Evolutionary conservation across 2,113 vertebrate species (phyloP).

Genomic region (Elachura formosa): DNA sequence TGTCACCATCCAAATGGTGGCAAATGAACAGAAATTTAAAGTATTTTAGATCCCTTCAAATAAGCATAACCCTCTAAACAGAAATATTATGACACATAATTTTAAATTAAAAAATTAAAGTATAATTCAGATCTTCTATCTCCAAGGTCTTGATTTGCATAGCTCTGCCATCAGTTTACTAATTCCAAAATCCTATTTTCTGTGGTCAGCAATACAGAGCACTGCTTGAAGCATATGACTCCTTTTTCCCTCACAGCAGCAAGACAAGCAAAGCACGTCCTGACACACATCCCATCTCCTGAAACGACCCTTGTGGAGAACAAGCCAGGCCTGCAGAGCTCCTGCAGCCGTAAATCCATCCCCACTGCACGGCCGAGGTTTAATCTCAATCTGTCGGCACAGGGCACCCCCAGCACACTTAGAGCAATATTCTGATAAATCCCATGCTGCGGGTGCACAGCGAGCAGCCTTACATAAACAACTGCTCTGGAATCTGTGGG

Average conservation of each 20-base stretch:
- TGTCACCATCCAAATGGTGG: neutral
- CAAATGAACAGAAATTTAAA: neutral
- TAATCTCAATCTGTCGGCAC: slow-evolving; percentile 43
- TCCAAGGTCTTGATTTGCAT: neutral
- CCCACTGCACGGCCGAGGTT: neutral
- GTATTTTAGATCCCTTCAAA: neutral
- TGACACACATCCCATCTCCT: neutral
- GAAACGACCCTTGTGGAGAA: neutral
- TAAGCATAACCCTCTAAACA: neutral
- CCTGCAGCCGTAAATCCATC: neutral
- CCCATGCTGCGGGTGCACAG: neutral
- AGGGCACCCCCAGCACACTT: neutral
- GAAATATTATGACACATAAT: neutral
- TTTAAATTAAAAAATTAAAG: neutral
- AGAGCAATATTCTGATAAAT: slow-evolving; percentile 42
- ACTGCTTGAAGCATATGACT: neutral
- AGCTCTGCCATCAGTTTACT: neutral
- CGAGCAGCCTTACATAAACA: slow-evolving; percentile 22
- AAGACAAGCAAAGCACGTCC: neutral
- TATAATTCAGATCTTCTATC: neutral
- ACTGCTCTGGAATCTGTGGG: neutral
- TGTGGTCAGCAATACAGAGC: neutral
- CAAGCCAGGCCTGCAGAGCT: slow-evolving; percentile 5
- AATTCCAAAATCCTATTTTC: neutral
- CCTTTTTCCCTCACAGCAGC: neutral